Evolutionary conservation across 2,888 invertebrate genomes (phyloP), one percentile per base, ranked within the genome.

Genomic region (Lasioglossum pauxillum): DNA sequence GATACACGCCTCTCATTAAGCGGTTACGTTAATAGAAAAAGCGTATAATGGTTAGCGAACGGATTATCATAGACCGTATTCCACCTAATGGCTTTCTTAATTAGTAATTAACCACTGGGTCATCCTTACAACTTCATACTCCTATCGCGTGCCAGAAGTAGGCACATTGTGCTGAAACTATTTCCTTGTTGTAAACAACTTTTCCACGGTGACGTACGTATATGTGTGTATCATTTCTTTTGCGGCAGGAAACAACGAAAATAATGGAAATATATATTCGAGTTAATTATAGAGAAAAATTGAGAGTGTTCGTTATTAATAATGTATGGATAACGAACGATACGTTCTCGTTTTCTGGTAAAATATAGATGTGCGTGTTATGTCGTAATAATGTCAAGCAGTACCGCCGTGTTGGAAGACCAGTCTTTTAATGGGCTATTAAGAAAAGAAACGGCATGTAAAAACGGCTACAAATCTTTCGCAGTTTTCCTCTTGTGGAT

Each of bases 1-100:
- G 16, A 49, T 53, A 12, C 64, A 31, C 35, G 38, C 53, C 46
- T 71, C 46, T 41, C 69, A 72, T 84, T 71, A 76, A 46, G 73
- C 64, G 44, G 75, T 23, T 53, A 64, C 67, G 80, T 72, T 76
- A n/a, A n/a, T 80, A 44, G 44, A 80, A 80, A 81, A 84, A 73
- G 44, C n/a, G 46, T 38, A 60, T 53, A 53, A 23, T 72, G 69
- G 57, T 84, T 77, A 81, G 60, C 23, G 69, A n/a, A 3, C n/a
- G 60, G 38, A 73, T 77, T 49, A 31, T 44, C 74, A 31, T 60
- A 44, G 19, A 46, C 67, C 31, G 31, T 41, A 44, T 41, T 72
- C n/a, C 67, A 31, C 27, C 14, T 76, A 74, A 81, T 46, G 77
- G 69, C 44, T 71, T 81, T 49, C 38, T 74, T 81, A 80, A 74